Conservation (phyloP, 2,888 invertebrate species). For the Hirtodrosophila cameraria region DNA sequence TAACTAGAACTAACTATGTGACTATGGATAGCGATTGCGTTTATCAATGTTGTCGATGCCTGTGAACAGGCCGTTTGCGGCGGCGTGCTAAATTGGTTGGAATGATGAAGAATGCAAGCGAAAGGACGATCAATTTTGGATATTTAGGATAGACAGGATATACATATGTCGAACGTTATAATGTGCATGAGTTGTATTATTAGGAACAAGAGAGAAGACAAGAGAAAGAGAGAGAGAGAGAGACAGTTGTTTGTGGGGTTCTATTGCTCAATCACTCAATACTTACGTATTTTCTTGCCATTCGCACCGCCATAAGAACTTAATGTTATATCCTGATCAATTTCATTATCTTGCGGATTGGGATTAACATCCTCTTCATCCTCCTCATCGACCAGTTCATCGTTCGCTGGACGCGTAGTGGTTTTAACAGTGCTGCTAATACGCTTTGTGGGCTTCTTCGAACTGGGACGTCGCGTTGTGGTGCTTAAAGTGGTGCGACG, state of each 20-base stretch:
- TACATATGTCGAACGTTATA: conserved; percentile 6
- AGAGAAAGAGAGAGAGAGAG: conserved; percentile 50
- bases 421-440: conserved; percentile 80
- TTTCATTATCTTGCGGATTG: conserved; percentile 76
- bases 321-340: conserved; percentile 69
- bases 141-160: conserved; percentile 20
- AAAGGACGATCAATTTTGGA: conserved; percentile 25
- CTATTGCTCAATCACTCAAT: conserved; percentile 46
- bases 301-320: conserved; percentile 70
- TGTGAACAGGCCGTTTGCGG: conserved; percentile 57
- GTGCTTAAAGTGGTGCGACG: conserved; percentile 81
- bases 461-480: conserved; percentile 84
- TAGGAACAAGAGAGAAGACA: conserved; percentile 59
- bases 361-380: conserved; percentile 81
- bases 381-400: conserved; percentile 80
- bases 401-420: conserved; percentile 71
- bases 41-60: conserved; percentile 57
- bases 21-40: conserved; percentile 29
- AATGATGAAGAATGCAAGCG: conserved; percentile 30
- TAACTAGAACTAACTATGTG: conserved; percentile 53
- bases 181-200: conserved; percentile 61
- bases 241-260: conserved; percentile 70
- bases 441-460: conserved; percentile 76
- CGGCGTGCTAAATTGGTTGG: conserved; percentile 65
- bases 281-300: conserved; percentile 84